phyloP scores from a whole-genome alignment of 2,888 invertebrate genomes.

The Cheilosia pagana region DNA sequence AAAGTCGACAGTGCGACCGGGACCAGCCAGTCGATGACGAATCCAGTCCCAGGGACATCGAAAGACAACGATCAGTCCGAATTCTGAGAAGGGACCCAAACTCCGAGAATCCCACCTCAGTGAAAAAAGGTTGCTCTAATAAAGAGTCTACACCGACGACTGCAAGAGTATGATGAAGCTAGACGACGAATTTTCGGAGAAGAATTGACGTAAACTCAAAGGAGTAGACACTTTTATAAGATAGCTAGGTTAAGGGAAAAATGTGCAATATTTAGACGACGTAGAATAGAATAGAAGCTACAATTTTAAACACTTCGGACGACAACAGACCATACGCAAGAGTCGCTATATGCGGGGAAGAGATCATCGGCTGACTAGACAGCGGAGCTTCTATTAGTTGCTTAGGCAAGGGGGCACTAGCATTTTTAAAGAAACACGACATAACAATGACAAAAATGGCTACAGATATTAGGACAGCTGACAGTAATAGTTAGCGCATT shows the following conservation, averaged over 20 bases:
- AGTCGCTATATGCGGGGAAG: background rate
- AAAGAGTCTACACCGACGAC: no score
- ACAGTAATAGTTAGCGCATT: constrained; percentile 5
- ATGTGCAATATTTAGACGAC: background rate
- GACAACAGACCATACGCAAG: background rate
- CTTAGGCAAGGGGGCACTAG: constrained; percentile 10
- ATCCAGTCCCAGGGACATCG: no score
- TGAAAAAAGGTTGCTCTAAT: no score
- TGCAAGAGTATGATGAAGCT: background rate
- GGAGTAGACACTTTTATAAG: no score
- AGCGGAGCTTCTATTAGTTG: constrained; percentile 11
- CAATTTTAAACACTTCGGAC: background rate
- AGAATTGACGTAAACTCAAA: no score
- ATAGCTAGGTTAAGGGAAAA: background rate
- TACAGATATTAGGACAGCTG: constrained; percentile 11
- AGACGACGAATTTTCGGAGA: no score
- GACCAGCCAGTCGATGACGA: no score
- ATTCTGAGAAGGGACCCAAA: no score
- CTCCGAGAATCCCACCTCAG: no score
- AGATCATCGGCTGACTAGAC: constrained; percentile 4
- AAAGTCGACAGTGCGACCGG: no score
- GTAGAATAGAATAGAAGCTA: background rate
- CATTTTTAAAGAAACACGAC: constrained; percentile 3
- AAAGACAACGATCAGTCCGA: no score
- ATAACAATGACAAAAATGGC: constrained; percentile 18